phyloP scores from a whole-genome alignment of 2,113 vertebrate genomes.

The Brevimyrus niger region DNA sequence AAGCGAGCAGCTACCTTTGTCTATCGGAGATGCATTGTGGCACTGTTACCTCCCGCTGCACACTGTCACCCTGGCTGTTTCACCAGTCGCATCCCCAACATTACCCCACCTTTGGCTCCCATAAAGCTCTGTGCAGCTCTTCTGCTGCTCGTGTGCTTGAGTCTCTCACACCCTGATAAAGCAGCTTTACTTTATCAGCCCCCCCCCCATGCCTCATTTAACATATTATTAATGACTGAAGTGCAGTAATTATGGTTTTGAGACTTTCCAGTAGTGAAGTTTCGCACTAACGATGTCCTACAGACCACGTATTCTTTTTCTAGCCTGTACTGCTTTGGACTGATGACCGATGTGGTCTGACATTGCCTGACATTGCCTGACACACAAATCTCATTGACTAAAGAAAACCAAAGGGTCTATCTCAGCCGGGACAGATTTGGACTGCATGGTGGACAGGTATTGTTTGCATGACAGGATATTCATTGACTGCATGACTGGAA shows the following conservation, averaged over 20 bases:
- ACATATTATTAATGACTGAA: background rate
- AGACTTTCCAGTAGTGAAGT: background rate
- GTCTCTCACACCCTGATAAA: background rate
- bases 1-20: background rate
- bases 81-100: background rate
- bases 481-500: background rate
- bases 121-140: background rate
- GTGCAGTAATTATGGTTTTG: background rate
- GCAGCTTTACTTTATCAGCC: background rate
- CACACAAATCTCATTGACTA: background rate
- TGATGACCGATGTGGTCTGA: background rate
- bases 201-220: background rate
- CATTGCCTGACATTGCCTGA: background rate
- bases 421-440: background rate
- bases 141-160: background rate
- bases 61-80: background rate
- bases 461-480: background rate
- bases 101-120: background rate
- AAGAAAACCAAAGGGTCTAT: background rate
- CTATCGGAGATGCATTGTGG: background rate
- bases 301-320: background rate
- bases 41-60: background rate
- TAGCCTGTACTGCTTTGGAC: background rate
- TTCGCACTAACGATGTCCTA: background rate
- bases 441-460: background rate